These are phyloP conservation scores for Leucophenga montana DNA, from an alignment of 2,888 invertebrate species.

Conservation along the genomic window DNA sequence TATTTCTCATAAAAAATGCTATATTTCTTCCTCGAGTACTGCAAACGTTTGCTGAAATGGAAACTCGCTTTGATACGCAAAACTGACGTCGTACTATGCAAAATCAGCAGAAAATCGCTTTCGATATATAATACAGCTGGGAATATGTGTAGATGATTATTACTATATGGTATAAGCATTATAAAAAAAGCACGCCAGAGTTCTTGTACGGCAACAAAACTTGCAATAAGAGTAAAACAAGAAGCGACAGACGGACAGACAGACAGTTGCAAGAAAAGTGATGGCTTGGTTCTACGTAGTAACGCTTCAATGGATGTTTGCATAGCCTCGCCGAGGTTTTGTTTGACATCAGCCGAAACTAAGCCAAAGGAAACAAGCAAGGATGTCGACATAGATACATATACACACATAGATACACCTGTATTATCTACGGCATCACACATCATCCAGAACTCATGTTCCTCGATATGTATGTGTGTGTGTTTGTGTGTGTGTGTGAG, in stretches of 20 bases:
- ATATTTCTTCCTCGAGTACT: constrained; percentile 32
- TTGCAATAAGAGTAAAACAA: constrained; percentile 33
- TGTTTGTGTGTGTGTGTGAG: too few relatives aligned
- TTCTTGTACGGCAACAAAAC: not conserved
- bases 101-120: constrained; percentile 56
- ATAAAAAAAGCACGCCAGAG: constrained; percentile 33
- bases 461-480: too few relatives aligned
- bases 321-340: not conserved
- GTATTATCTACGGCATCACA: not conserved
- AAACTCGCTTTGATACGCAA: constrained; percentile 55
- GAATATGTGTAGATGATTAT: not conserved
- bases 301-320: not conserved
- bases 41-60: constrained; percentile 56
- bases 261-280: not conserved
- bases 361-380: constrained; percentile 1
- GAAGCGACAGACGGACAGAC: constrained; percentile 25
- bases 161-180: not conserved
- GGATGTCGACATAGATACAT: not conserved
- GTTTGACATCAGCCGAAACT: not conserved
- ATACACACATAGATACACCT: not conserved
- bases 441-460: not conserved
- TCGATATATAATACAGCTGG: constrained; percentile 35
- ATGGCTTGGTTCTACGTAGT: too few relatives aligned
- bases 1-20: not conserved
- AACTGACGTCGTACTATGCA: constrained; percentile 61